Percentiles rank a stretch among this genome's conserved stretches.
Evolutionary conservation across 2,797 vertebrate genomes (phyloP).

Genomic region (Hyperoplus lanceolatus): DNA sequence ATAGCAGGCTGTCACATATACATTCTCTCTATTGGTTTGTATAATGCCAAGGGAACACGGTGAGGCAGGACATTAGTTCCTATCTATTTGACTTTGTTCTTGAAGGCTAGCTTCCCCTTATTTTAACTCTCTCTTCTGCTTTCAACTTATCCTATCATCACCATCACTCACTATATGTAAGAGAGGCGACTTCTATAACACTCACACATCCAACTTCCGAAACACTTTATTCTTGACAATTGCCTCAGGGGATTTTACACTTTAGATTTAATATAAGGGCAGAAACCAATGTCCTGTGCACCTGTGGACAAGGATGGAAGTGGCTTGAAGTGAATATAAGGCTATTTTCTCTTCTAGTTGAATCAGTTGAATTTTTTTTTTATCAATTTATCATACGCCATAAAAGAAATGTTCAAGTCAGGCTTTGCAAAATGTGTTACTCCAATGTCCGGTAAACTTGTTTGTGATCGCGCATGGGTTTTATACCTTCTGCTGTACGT

Average conservation of each 20-base stretch:
- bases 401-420: slow-evolving; percentile 18
- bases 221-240: not conserved
- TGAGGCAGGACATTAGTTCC: slow-evolving; percentile 12
- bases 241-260: not conserved
- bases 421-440: slow-evolving; percentile 11
- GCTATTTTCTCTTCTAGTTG: slow-evolving; percentile 2
- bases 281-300: not conserved
- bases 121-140: slow-evolving; percentile 28
- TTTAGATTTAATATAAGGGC: not conserved
- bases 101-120: slow-evolving; percentile 29
- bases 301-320: not conserved
- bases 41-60: not conserved
- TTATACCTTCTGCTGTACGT: too few species aligned
- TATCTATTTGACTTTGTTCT: slow-evolving; percentile 32
- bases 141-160: slow-evolving; percentile 32
- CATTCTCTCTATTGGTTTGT: too few species aligned
- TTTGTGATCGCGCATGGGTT: too few species aligned
- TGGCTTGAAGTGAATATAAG: slow-evolving; percentile 19
- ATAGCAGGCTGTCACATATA: too few species aligned
- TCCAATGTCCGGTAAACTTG: not conserved
- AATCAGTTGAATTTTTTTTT: not conserved
- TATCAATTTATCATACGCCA: not conserved
- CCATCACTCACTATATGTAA: slow-evolving; percentile 3
- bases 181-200: not conserved
- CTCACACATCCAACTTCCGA: slow-evolving; percentile 12